Evolutionary conservation across 1,140 invertebrate genomes (phyloP).

Genomic region (Apis mellifera): Amel_HAv3.1 CM009938.2:485501-486000

Average conservation of each 20-base stretch:
- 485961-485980: neutral
- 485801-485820: neutral
- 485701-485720: neutral
- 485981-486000: neutral
- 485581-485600: neutral
- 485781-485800: neutral
- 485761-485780: neutral
- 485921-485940: neutral
- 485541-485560: constrained; percentile 10
- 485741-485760: neutral
- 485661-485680: neutral
- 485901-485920: neutral
- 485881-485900: neutral
- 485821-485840: neutral
- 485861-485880: neutral
- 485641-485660: constrained; percentile 22
- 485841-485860: neutral
- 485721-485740: neutral
- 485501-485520: neutral
- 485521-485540: constrained; percentile 8
- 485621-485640: constrained; percentile 5
- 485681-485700: neutral
- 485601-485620: neutral
- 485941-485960: constrained; percentile 5
- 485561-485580: neutral